phyloP scores from a whole-genome alignment of 2,888 invertebrate species.

The Polydrusus cervinus region DNA sequence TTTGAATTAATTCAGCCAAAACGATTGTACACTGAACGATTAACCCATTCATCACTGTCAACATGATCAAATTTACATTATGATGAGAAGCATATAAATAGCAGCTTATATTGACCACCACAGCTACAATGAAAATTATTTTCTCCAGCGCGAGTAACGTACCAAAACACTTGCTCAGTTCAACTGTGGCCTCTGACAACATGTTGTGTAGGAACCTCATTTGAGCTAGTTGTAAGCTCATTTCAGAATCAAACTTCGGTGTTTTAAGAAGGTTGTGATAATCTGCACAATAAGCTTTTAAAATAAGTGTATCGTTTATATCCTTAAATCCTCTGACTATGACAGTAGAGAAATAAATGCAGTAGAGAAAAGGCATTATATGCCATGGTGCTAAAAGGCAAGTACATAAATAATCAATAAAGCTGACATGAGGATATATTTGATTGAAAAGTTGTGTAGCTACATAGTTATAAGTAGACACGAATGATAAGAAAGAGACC shows the following conservation, averaged over 20 bases:
- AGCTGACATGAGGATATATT: not conserved
- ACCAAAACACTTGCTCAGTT: constrained; percentile 59
- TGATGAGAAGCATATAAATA: constrained; percentile 43
- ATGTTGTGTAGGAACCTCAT: constrained; percentile 58
- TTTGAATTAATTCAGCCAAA: constrained; percentile 15
- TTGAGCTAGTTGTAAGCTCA: constrained; percentile 45
- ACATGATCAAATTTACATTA: constrained; percentile 52
- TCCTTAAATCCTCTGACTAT: constrained; percentile 54
- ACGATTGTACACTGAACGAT: not conserved
- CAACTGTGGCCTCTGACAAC: constrained; percentile 55
- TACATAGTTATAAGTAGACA: not conserved
- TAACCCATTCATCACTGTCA: constrained; percentile 47
- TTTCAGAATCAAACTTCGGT: constrained; percentile 31
- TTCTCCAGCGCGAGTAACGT: constrained; percentile 60
- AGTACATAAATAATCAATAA: constrained; percentile 37
- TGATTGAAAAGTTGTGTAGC: constrained; percentile 3
- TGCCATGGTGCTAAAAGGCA: constrained; percentile 58
- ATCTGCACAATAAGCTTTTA: constrained; percentile 40
- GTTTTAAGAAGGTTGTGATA: constrained; percentile 32
- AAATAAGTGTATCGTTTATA: constrained; percentile 54
- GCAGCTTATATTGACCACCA: constrained; percentile 58
- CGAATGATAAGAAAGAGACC: constrained; percentile 1
- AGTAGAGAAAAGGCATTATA: constrained; percentile 57
- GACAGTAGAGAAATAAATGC: constrained; percentile 55
- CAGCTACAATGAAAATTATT: constrained; percentile 56